Conservation (phyloP, 2,113 vertebrate genomes). For the Chaetops frenatus region DNA sequence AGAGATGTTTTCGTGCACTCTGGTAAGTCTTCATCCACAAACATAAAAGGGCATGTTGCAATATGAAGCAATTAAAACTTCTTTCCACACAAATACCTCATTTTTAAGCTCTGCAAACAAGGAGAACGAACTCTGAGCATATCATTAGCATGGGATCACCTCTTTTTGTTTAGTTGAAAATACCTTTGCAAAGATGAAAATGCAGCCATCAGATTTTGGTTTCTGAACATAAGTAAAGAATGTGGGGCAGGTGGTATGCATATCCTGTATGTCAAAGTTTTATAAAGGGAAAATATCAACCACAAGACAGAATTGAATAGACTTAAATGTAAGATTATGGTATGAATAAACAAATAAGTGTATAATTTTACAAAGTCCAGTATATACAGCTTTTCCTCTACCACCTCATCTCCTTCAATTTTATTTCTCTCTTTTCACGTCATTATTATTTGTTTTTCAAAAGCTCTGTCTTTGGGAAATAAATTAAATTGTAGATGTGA, state of each 20-base stretch:
- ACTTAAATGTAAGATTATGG: not conserved
- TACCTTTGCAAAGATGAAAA: not conserved
- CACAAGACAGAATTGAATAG: not conserved
- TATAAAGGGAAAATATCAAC: not conserved
- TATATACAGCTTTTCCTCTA: not conserved
- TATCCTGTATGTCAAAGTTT: not conserved
- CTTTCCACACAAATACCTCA: not conserved
- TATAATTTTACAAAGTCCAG: not conserved
- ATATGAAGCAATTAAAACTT: not conserved
- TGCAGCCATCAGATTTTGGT: not conserved
- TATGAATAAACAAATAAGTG: not conserved
- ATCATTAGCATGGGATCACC: not conserved
- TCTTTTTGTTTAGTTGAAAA: not conserved
- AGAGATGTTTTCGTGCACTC: not conserved
- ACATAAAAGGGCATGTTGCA: not conserved
- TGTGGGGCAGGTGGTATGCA: not conserved
- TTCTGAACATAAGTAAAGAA: not conserved
- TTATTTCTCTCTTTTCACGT: not conserved
- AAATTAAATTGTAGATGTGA: not conserved
- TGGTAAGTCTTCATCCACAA: not conserved
- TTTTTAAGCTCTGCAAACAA: not conserved
- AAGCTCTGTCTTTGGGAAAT: not conserved
- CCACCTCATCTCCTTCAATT: not conserved
- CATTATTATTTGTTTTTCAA: not conserved
- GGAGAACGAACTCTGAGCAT: not conserved